phyloP scores from a whole-genome alignment of 1,140 invertebrate genomes.

The Phymorhynchus buccinoides region DNA sequence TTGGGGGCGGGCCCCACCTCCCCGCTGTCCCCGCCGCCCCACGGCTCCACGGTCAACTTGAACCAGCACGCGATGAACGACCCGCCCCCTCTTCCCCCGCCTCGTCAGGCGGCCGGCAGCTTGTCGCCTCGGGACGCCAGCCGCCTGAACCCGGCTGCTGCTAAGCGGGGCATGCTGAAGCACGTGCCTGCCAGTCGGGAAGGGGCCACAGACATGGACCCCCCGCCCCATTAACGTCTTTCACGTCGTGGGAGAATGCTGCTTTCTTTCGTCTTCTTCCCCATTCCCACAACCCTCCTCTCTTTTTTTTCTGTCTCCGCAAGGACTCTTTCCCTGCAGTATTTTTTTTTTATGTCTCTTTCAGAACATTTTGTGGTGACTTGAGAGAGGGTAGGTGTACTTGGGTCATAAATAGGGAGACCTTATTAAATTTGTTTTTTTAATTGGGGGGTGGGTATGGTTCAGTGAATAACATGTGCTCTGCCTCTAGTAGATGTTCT shows the following conservation, averaged over 20 bases:
- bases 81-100: slow-evolving; percentile 20
- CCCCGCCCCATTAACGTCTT: slow-evolving; percentile 59
- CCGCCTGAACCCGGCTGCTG: slow-evolving; percentile 60
- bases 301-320: too few relatives aligned
- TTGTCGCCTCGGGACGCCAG: slow-evolving; percentile 45
- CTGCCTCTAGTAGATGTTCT: too few relatives aligned
- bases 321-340: too few relatives aligned
- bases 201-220: slow-evolving; percentile 60
- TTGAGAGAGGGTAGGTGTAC: too few relatives aligned
- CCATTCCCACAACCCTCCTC: neutral
- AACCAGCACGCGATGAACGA: slow-evolving; percentile 43
- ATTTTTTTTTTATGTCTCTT: too few relatives aligned
- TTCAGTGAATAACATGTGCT: too few relatives aligned
- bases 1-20: slow-evolving; percentile 8
- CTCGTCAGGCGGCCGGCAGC: slow-evolving; percentile 45
- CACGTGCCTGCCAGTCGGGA: slow-evolving; percentile 58
- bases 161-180: slow-evolving; percentile 65
- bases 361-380: too few relatives aligned
- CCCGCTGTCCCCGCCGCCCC: slow-evolving; percentile 32
- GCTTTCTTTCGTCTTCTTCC: neutral
- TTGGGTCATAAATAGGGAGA: too few relatives aligned
- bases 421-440: too few relatives aligned
- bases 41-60: slow-evolving; percentile 39
- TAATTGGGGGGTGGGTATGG: too few relatives aligned
- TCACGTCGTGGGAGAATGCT: neutral